Percentiles rank a stretch among this genome's conserved stretches.
phyloP scores from a whole-genome alignment of 2,888 invertebrate genomes.

The Priocnemis perturbator region DNA sequence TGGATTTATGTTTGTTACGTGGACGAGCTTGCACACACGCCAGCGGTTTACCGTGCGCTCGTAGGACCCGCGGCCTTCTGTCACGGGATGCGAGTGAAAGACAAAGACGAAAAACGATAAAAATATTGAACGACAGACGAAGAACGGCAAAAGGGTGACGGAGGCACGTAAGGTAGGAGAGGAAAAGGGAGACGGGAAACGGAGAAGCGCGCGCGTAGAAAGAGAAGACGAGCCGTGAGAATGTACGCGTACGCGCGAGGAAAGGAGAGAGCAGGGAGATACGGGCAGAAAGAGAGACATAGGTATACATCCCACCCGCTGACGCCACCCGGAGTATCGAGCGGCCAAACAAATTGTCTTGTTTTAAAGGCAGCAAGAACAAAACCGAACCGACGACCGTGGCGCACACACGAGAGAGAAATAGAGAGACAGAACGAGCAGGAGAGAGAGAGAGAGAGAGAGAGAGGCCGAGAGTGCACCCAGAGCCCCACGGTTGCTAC shows the following conservation, averaged over 20 bases:
- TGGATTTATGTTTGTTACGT: slow-evolving; percentile 63
- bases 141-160: slow-evolving; percentile 19
- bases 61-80: slow-evolving; percentile 32
- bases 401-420: background rate
- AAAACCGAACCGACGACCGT: slow-evolving; percentile 27
- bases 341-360: slow-evolving; percentile 64
- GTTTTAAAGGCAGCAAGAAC: slow-evolving; percentile 55
- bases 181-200: slow-evolving; percentile 7
- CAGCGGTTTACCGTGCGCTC: slow-evolving; percentile 29
- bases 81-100: background rate
- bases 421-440: background rate
- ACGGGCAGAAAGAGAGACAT: slow-evolving; percentile 24
- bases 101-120: too few relatives aligned
- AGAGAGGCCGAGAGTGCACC: background rate
- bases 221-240: slow-evolving; percentile 13
- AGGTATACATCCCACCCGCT: slow-evolving; percentile 59
- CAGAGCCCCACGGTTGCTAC: slow-evolving; percentile 24
- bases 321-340: slow-evolving; percentile 55
- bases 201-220: slow-evolving; percentile 9
- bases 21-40: slow-evolving; percentile 24
- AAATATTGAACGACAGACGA: background rate
- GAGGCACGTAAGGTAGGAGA: slow-evolving; percentile 24
- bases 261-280: slow-evolving; percentile 23
- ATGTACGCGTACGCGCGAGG: slow-evolving; percentile 5
- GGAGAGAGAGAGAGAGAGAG: slow-evolving; percentile 2